These are phyloP conservation scores for Chaetophractus vellerosus DNA, from an alignment of 2,797 vertebrate genomes.

Conservation along the genomic window DNA sequence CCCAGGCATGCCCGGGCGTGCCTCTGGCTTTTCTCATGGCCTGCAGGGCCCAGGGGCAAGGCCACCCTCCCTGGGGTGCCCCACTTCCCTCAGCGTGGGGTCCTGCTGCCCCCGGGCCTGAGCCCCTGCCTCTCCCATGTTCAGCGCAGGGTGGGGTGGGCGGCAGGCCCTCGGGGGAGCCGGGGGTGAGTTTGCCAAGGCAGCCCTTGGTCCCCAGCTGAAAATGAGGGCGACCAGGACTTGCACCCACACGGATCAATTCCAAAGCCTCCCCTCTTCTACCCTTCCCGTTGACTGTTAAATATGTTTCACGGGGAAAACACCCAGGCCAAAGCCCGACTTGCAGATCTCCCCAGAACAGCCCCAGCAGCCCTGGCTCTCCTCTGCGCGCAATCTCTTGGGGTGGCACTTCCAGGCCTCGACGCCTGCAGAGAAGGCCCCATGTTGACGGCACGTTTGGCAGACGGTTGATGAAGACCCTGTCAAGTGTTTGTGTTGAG, in stretches of 20 bases:
- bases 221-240: background rate
- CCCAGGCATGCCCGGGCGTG: background rate
- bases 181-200: background rate
- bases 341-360: background rate
- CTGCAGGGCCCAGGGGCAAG: too few species aligned
- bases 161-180: background rate
- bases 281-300: background rate
- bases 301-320: background rate
- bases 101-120: background rate
- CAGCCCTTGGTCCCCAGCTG: background rate
- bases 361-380: background rate
- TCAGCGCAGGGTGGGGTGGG: background rate
- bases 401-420: too few species aligned
- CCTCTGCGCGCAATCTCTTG: background rate
- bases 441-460: fast-evolving
- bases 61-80: too few species aligned
- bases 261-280: background rate
- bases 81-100: background rate
- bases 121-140: background rate
- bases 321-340: background rate
- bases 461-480: conserved; percentile 40
- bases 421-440: background rate
- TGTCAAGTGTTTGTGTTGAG: conserved; percentile 53
- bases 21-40: background rate
- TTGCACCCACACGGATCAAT: background rate